Percentiles rank a stretch among this genome's conserved stretches.
Conservation (phyloP, 2,797 vertebrate genomes). For the Crax fasciolata region DNA sequence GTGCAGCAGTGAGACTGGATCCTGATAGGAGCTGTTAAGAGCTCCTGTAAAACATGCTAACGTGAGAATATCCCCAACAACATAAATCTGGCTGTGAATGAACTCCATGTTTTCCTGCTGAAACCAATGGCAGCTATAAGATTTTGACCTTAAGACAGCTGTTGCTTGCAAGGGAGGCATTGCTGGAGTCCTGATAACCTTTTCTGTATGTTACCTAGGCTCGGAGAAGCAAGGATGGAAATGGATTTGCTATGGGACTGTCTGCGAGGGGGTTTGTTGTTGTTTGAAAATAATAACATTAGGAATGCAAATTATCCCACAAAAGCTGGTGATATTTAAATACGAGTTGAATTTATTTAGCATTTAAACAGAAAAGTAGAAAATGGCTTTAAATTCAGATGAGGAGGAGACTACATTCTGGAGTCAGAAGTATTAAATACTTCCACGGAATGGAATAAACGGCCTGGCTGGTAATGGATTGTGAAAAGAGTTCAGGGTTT, state of each 20-base stretch:
- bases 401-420: not conserved
- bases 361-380: constrained; percentile 62
- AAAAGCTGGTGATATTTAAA: constrained; percentile 69
- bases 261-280: not conserved
- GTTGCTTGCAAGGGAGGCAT: not conserved
- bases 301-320: constrained; percentile 56
- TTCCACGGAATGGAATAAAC: not conserved
- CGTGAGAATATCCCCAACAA: fast-evolving
- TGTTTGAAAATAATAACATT: constrained; percentile 16
- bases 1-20: not conserved
- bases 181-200: not conserved
- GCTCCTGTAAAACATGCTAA: not conserved
- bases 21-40: not conserved
- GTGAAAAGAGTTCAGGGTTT: constrained; percentile 18
- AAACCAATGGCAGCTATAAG: not conserved
- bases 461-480: constrained; percentile 54
- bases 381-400: constrained; percentile 65
- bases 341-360: constrained; percentile 63
- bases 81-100: not conserved
- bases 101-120: not conserved
- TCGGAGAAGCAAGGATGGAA: not conserved
- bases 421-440: constrained; percentile 41
- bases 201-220: not conserved
- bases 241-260: constrained; percentile 15
- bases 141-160: not conserved